Base-by-base conservation (phyloP, 1,140 invertebrate species). In the Heliconius hermathena region DNA sequence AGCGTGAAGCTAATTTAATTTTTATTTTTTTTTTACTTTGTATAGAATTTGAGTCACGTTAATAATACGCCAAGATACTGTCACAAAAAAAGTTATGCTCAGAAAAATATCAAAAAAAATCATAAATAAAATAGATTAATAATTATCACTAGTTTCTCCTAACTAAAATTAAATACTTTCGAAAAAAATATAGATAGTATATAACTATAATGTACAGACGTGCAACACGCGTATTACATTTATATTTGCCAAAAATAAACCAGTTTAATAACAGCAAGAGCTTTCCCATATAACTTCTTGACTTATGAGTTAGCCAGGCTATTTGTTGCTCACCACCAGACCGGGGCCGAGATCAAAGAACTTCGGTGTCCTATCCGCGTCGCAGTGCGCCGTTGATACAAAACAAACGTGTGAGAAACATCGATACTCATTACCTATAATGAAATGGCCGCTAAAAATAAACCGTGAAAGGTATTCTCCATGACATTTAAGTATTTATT, bases 401-500 rank as follows among this genome's bases (percentile, higher is more conserved):
- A 66, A 66, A 66, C 60, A 29, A 66, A 66, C 60, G 1, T 16
- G 22, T 66, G 9, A 8, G 49, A 66, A 29, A 66, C 60, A 66
- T 66, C 60, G 11, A 66, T 66, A 66, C 60, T 66, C 60, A 66
- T 66, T 66, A 66, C 26, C 60, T 26, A 29, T 29, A 66, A 66
- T 66, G 60, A 66, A 66, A 66, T 60, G 0, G 60, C 60, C 9
- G 26, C 60, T 66, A 66, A 66, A 66, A 66, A 66, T 66, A 66
- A 11, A 66, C 9, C 16, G 60, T 66, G 60, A 66, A 66, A 66
- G 60, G 26, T 26, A 66, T 26, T 66, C 11, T 66, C 60, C 60
- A 66, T 66, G 60, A 66, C 60, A 66, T 66, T 66, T 66, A 66
- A 66, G 26, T 57, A 57, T n/a, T 22, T 52, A 52, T 57, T 57